phyloP scores from a whole-genome alignment of 2,797 vertebrate genomes.

The Pangasius sanitwongsei region DNA sequence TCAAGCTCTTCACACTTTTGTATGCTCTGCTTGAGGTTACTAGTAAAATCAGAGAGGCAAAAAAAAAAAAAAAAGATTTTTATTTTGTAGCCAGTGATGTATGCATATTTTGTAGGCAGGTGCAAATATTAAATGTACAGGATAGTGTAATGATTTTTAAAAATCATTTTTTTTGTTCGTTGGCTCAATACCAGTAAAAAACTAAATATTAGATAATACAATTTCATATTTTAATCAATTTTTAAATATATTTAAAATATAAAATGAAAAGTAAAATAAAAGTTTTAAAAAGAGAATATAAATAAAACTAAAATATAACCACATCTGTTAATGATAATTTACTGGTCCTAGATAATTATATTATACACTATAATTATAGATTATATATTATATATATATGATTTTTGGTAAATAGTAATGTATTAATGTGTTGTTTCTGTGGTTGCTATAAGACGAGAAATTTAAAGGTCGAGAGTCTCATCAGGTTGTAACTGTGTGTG shows the following conservation, averaged over 20 bases:
- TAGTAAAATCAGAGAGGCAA: neutral
- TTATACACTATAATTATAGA: too few species aligned
- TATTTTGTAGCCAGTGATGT: neutral
- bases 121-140: neutral
- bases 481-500: neutral
- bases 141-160: neutral
- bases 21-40: conserved; percentile 5
- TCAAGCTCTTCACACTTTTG: conserved; percentile 18
- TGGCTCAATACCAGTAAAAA: neutral
- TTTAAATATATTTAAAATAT: neutral
- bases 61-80: neutral
- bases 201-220: neutral
- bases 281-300: neutral
- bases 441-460: neutral
- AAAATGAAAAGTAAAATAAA: neutral
- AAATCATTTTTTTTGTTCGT: neutral
- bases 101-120: neutral
- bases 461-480: neutral
- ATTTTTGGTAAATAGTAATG: neutral
- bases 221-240: neutral
- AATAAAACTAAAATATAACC: neutral
- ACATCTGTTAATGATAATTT: neutral
- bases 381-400: neutral
- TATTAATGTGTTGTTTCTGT: neutral
- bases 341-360: neutral